Evolutionary conservation across 1,140 invertebrate species (phyloP), one percentile per base, ranked within the genome.

Genomic region (Tenebrio molitor): DNA sequence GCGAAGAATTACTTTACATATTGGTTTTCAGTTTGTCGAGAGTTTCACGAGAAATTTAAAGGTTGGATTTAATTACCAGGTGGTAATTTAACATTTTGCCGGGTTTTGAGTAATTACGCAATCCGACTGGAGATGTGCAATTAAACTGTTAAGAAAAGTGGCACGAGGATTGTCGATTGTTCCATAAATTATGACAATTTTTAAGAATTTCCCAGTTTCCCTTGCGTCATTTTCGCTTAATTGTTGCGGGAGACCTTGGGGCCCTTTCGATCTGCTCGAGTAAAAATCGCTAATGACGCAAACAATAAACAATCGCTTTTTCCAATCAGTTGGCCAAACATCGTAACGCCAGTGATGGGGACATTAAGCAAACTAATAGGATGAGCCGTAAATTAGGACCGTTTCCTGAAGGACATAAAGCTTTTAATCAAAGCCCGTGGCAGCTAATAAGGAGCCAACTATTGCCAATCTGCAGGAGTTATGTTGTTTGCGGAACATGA

Each of bases 401-500:
- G 46, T 41, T 62, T 68, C 41, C 34, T 29, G 42, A 41, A 66
- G 44, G 53, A 42, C 44, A 64, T 71, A 76, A 74, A 72, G 41
- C 42, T 74, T 72, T 39, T 75, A 75, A 77, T 77, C 66, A 75
- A 72, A 66, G 46, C 62, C 69, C 34, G 50, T 74, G 63, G 67
- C 69, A 69, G 65, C 63, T 72, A 77, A 77, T 77, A 77, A 77
- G 76, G 68, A 77, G 76, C 74, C 50, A 44, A 68, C 19, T 41
- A 50, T 50, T 50, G 65, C 25, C 74, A 75, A 77, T 77, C 76
- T 70, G 72, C 76, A 74, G 74, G 69, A 75, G 69, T 77, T 74
- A 75, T 74, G 44, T 68, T 77, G 76, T 77, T 77, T 75, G 64
- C 72, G 42, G 76, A 75, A 77, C 76, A 77, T 77, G 76, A 69